Evolutionary conservation across 1,140 invertebrate species (phyloP).

Genomic region (Sycobia sp.): DNA sequence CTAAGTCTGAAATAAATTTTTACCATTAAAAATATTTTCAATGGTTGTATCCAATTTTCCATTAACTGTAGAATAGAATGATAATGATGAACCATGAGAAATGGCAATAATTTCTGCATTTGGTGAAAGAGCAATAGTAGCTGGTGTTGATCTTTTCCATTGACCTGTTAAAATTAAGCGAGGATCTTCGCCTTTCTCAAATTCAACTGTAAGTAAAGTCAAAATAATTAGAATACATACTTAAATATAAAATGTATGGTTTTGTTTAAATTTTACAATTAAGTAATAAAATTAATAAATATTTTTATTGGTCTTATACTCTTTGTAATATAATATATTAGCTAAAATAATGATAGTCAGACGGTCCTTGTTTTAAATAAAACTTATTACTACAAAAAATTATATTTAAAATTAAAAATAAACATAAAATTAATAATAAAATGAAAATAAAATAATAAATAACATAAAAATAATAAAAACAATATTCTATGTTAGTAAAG

Average conservation of each 20-base stretch:
- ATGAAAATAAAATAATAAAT: no score
- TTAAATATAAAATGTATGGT: constrained; percentile 23
- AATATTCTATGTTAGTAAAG: no score
- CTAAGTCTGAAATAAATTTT: not conserved
- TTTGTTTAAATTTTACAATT: constrained; percentile 1
- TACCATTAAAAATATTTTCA: constrained; percentile 68
- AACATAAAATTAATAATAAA: no score
- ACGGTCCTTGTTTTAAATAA: no score
- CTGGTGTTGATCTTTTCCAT: constrained; percentile 61
- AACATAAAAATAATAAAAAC: no score
- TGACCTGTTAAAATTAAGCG: constrained; percentile 69
- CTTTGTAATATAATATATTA: no score
- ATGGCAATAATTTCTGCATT: constrained; percentile 78
- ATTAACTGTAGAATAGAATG: constrained; percentile 73
- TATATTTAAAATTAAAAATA: not conserved
- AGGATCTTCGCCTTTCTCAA: constrained; percentile 77
- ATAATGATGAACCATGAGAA: constrained; percentile 67
- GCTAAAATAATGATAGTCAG: no score
- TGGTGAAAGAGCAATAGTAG: constrained; percentile 69
- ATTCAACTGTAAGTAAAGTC: constrained; percentile 73
- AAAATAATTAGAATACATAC: not conserved
- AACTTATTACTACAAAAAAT: no score
- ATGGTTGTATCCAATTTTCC: constrained; percentile 70
- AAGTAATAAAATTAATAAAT: not conserved
- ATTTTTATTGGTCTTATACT: no score